Evolutionary conservation across 2,797 vertebrate species (phyloP).

Genomic region (Harpagifer antarcticus): DNA sequence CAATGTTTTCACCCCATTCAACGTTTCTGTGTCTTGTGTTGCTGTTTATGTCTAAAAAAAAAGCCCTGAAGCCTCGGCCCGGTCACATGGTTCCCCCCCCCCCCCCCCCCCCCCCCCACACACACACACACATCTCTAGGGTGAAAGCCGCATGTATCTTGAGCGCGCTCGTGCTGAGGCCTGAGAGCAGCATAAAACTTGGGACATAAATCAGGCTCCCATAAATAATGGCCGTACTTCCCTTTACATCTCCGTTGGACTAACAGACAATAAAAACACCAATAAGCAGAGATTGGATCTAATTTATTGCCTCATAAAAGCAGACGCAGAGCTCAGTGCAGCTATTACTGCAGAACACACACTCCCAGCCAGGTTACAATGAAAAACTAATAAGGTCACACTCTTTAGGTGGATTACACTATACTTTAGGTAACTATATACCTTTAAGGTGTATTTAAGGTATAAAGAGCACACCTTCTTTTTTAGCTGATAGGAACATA

Average conservation of each 20-base stretch:
- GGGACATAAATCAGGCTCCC: slow-evolving; percentile 77
- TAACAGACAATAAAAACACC: slow-evolving; percentile 84
- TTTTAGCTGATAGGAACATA: too few species aligned
- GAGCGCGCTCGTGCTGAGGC: slow-evolving; percentile 45
- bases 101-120: background rate
- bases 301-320: slow-evolving; percentile 84
- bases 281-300: slow-evolving; percentile 80
- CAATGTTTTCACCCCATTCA: background rate
- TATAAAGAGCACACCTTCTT: too few species aligned
- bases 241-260: slow-evolving; percentile 80
- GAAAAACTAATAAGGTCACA: background rate
- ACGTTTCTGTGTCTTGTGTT: slow-evolving; percentile 6
- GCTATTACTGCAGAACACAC: slow-evolving; percentile 1
- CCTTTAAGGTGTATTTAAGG: too few species aligned
- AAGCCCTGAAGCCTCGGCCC: slow-evolving; percentile 34
- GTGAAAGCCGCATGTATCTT: too few species aligned
- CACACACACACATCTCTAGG: background rate
- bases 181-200: slow-evolving; percentile 67
- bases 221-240: slow-evolving; percentile 80
- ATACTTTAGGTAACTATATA: too few species aligned
- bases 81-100: slow-evolving; percentile 53
- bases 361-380: background rate
- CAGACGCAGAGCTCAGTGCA: slow-evolving; percentile 54
- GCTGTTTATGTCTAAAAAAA: slow-evolving; percentile 53
- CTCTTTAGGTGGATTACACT: background rate